A percentile compares a stretch with the other conserved stretches of the same genome.
These are phyloP conservation scores for Mya arenaria DNA, from an alignment of 1,140 invertebrate species.

Conservation along the genomic window DNA sequence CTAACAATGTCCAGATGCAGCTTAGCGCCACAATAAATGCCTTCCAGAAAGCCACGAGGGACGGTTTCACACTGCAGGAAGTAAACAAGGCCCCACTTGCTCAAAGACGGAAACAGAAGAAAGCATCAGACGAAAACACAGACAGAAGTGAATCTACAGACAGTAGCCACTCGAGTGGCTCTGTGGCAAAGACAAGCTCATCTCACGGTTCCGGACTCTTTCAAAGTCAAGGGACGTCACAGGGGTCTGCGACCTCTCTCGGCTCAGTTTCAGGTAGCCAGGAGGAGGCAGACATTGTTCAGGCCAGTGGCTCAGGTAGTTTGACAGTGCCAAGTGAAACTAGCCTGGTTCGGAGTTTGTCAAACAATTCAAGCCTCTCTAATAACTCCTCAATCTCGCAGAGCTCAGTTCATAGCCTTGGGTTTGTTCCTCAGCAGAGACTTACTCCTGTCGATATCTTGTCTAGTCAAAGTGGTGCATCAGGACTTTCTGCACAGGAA, in stretches of 20 bases:
- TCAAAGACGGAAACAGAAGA: constrained; percentile 87
- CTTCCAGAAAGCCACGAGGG: constrained; percentile 87
- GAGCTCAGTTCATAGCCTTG: constrained; percentile 71
- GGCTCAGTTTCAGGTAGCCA: constrained; percentile 44
- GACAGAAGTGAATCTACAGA: constrained; percentile 76
- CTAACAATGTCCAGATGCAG: constrained; percentile 69
- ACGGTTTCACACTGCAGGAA: constrained; percentile 88
- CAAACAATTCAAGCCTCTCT: constrained; percentile 63
- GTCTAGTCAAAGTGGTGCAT: constrained; percentile 52
- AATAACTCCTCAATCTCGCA: constrained; percentile 67
- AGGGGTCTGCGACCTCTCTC: constrained; percentile 52
- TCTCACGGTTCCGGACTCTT: neutral
- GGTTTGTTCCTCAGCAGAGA: constrained; percentile 69
- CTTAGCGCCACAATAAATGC: constrained; percentile 86
- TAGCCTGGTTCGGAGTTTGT: constrained; percentile 54
- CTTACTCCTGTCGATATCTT: constrained; percentile 50
- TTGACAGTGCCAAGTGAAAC: no score
- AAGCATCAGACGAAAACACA: constrained; percentile 80
- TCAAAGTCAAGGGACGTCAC: no score
- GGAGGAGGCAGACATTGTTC: neutral
- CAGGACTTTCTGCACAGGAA: constrained; percentile 4
- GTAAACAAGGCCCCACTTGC: constrained; percentile 88
- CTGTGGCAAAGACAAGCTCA: constrained; percentile 11
- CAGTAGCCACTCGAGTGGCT: constrained; percentile 71
- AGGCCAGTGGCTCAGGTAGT: neutral